Evolutionary conservation across 2,113 vertebrate genomes (phyloP).

Genomic region (Tenrec ecaudatus): DNA sequence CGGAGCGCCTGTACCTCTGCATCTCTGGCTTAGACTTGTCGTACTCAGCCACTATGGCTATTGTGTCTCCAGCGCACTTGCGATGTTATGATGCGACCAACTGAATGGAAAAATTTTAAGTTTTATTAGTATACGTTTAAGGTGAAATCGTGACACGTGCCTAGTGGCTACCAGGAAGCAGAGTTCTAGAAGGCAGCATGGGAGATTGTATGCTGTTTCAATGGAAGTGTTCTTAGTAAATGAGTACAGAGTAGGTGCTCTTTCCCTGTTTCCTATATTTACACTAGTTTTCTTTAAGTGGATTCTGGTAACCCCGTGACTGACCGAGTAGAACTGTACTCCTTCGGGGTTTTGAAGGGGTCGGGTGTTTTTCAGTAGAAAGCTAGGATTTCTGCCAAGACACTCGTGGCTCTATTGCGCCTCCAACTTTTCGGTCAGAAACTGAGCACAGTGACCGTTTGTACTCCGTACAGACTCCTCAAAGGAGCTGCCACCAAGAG

Average conservation of each 20-base stretch:
- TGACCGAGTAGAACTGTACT: background rate
- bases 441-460: background rate
- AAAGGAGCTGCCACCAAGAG: background rate
- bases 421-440: background rate
- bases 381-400: background rate
- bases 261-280: background rate
- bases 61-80: background rate
- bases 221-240: too few relatives aligned
- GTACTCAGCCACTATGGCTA: background rate
- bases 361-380: background rate
- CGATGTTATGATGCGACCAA: background rate
- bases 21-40: background rate
- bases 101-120: too few relatives aligned
- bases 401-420: background rate
- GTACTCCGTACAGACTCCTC: background rate
- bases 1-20: fast-evolving
- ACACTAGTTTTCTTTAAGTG: background rate
- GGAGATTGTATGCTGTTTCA: background rate
- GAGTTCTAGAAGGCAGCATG: background rate
- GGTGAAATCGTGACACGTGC: too few relatives aligned
- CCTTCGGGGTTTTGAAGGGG: background rate
- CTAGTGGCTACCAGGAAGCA: background rate
- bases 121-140: too few relatives aligned
- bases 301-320: background rate
- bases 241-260: background rate